Conservation (phyloP, 2,797 vertebrate species). For the Dryobates pubescens region DNA sequence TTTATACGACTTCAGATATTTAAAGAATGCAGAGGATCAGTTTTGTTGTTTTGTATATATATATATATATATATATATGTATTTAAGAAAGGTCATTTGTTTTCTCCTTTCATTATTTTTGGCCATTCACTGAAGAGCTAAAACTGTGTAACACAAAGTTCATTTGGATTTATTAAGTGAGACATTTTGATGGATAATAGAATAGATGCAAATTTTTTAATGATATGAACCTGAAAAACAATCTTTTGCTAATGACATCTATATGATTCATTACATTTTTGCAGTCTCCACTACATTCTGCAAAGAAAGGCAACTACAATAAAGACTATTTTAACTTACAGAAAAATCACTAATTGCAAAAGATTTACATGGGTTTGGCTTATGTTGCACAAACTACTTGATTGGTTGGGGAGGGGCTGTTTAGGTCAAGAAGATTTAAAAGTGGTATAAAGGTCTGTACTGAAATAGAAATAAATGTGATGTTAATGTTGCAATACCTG, state of each 20-base stretch:
- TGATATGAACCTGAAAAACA: background rate
- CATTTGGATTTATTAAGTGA: background rate
- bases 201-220: background rate
- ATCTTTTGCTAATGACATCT: background rate
- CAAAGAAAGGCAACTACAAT: background rate
- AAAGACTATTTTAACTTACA: background rate
- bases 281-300: background rate
- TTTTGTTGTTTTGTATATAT: background rate
- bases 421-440: background rate
- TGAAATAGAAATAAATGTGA: background rate
- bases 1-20: constrained; percentile 4
- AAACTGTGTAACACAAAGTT: background rate
- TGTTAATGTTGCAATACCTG: background rate
- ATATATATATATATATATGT: too few species aligned
- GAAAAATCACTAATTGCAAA: background rate
- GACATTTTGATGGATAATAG: background rate
- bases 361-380: background rate
- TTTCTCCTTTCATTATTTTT: background rate
- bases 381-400: background rate
- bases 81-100: background rate
- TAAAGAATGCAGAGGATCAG: background rate
- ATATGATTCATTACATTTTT: background rate
- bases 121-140: background rate
- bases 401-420: fast-evolving
- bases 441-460: background rate